Base-by-base conservation (phyloP, 2,888 invertebrate species). In the Sialis fuliginosa region DNA sequence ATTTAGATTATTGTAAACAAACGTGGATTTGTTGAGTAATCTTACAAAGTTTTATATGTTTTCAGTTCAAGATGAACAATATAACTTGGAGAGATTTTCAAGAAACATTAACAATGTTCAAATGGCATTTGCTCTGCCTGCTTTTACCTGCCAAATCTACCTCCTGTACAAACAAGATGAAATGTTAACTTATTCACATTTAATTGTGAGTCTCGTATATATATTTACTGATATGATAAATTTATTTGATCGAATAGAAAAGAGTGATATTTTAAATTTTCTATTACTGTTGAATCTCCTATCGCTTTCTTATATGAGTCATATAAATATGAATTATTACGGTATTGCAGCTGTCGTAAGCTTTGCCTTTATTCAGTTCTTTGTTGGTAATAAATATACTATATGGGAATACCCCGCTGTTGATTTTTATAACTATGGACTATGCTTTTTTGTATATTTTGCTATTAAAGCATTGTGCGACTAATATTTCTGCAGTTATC, bases 401-500 rank as follows among this genome's bases (percentile, higher is more conserved):
- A 53, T 56, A 31, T 55, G 58, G 40, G 59, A 61, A 39, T 55
- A 63, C 50, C 62, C 64, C 42, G 53, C 58, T 49, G 55, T 58
- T 51, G 64, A 64, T 54, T 56, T 66, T 49, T 62, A 58, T 48
- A 65, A 64, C 52, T 62, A 63, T 53, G 61, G 61, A 32, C 53
- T 63, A 50, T 62, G 63, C 52, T 65, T 66, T 53, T 64, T 61
- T 54, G 49, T 58, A 44, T 59, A 55, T 50, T 66, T 64, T 53
- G 55, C 60, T 39, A 51, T 59, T 22, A 58, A 54, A 51, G 57
- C 62, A 49, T 52, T 54, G n/a, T 41, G 33, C 42, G 32, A 47
- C 5, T 37, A 10, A 37, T 37, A 37, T 12, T 37, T 10, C n/a
- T 35, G 22, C 22, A 30, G 10, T 31, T 42, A 42, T 31, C 44